Conservation (phyloP, 2,888 invertebrate species). For the Amiota mariae region DNA sequence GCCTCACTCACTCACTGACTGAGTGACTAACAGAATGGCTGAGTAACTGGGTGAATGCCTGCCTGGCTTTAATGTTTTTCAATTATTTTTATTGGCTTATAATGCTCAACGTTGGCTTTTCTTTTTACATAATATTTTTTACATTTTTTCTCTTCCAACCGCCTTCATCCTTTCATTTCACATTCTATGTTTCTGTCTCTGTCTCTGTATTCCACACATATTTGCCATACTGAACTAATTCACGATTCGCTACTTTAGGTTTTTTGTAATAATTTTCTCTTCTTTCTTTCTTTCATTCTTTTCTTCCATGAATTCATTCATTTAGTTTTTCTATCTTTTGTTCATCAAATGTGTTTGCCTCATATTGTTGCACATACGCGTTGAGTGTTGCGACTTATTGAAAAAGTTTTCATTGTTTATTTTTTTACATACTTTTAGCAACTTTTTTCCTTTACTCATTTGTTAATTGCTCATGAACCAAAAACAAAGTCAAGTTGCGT, state of each 20-base stretch:
- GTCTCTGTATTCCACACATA: not conserved
- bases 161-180: not conserved
- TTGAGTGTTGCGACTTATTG: conserved; percentile 24
- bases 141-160: not conserved
- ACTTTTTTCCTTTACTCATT: not conserved
- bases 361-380: not conserved
- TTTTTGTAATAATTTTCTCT: not conserved
- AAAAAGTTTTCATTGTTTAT: conserved; percentile 10
- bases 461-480: no score
- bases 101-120: conserved; percentile 11
- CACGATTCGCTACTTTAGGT: not conserved
- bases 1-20: not conserved
- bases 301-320: conserved; percentile 9
- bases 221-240: no score
- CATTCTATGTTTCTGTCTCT: not conserved
- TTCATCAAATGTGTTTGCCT: conserved; percentile 6
- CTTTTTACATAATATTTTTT: not conserved
- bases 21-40: not conserved
- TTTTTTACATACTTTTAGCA: no score
- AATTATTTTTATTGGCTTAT: conserved; percentile 21
- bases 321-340: conserved; percentile 4
- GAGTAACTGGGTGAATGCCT: not conserved
- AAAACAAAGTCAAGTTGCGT: no score
- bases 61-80: conserved; percentile 6
- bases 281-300: not conserved